Evolutionary conservation across 2,888 invertebrate species (phyloP), one percentile per base, ranked within the genome.

Genomic region (Hirtodrosophila cameraria): DNA sequence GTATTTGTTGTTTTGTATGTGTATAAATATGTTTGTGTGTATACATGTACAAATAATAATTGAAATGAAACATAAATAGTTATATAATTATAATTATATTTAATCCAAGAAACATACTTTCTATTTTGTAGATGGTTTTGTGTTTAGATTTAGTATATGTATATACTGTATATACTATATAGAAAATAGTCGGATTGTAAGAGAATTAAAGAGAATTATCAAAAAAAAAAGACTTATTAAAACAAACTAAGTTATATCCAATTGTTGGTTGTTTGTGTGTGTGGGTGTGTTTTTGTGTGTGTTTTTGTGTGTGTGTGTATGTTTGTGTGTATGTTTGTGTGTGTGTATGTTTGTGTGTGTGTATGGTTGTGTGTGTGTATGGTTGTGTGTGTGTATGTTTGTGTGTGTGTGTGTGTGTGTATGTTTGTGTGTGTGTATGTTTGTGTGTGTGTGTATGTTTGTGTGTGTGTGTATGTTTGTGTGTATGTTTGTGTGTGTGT

Each of bases 21-120:
- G 3, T 41, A 18, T 57, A 28, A 42, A 28, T 30, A 36, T 39
- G 39, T 61, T 13, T 68, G 48, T 12, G 5, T 53, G 46, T 60
- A 38, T 61, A 60, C 62, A 63, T 69, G 36, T 74, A 75, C 70
- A 69, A 18, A 33, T 42, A 59, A 68, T 58, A 67, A 50, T 55
- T 52, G 39, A 61, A 58, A 55, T 58, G 39, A 59, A 62, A 36
- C 31, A 67, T 73, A 73, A 67, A 67, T 36, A 55, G 30, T 31
- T 69, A 55, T 46, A 36, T 35, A 36, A 15, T 16, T 38, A 7
- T 38, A 5, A 3, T 5, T 25, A 16, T 25, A 30, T 20, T 35
- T 18, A 50, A 57, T 50, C 28, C 23, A 41, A 57, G 7, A n/a
- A n/a, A 20, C 15, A 27, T 42, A 20, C 39, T 12, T 46, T 33